A percentile compares a stretch with the other conserved stretches of the same genome.
phyloP scores from a whole-genome alignment of 2,797 vertebrate genomes.

The Thamnophis elegans region DNA sequence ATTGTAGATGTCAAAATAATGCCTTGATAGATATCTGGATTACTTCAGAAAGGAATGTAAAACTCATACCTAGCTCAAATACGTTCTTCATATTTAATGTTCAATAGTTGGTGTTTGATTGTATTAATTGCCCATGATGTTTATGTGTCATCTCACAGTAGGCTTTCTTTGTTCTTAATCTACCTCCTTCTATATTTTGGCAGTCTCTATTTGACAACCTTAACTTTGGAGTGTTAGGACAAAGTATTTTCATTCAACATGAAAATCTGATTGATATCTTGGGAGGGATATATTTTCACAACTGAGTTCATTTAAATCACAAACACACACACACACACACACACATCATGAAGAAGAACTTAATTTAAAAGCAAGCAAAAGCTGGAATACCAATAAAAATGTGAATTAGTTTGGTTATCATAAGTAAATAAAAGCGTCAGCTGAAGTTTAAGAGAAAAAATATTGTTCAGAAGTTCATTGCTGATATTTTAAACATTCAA shows the following conservation, averaged over 20 bases:
- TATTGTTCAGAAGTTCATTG: conserved; percentile 13
- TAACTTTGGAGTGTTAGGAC: conserved; percentile 7
- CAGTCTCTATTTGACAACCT: background rate
- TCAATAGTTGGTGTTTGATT: background rate
- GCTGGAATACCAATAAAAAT: background rate
- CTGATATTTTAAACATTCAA: conserved; percentile 25
- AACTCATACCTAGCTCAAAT: background rate
- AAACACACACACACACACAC: background rate
- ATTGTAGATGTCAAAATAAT: background rate
- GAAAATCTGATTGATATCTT: conserved; percentile 39
- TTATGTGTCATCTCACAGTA: conserved; percentile 9
- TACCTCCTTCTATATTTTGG: background rate
- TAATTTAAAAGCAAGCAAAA: conserved; percentile 15
- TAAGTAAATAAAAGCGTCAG: conserved; percentile 22
- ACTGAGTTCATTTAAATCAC: background rate
- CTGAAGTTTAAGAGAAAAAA: conserved; percentile 25
- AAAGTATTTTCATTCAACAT: conserved; percentile 31
- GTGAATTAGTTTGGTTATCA: conserved; percentile 23
- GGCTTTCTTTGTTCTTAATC: background rate
- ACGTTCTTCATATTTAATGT: background rate
- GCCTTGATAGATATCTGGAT: background rate
- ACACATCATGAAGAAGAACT: background rate
- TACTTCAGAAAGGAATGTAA: background rate
- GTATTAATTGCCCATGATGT: background rate
- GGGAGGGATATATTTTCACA: conserved; percentile 5